phyloP scores from a whole-genome alignment of 2,797 vertebrate genomes.

The Falco columbarius region DNA sequence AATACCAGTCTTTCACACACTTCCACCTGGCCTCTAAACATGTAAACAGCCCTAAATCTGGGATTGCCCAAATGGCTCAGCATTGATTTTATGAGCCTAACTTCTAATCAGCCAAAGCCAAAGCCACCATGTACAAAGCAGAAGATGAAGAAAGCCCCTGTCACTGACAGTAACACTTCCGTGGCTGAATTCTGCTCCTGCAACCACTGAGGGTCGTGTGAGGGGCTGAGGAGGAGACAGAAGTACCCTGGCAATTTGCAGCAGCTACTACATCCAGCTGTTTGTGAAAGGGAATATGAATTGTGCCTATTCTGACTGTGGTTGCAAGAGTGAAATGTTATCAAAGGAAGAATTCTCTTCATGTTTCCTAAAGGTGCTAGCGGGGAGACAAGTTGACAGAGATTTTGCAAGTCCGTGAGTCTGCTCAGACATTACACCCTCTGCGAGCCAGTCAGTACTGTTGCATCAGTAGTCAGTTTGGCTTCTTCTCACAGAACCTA shows the following conservation, averaged over 20 bases:
- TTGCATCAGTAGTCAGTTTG: background rate
- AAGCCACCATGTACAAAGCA: background rate
- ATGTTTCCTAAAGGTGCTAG: background rate
- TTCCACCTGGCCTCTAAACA: background rate
- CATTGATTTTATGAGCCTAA: background rate
- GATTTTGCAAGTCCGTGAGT: background rate
- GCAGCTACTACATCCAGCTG: background rate
- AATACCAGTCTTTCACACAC: background rate
- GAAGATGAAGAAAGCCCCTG: background rate
- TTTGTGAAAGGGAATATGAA: background rate
- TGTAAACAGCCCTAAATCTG: background rate
- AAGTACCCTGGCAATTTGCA: background rate
- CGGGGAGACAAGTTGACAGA: background rate
- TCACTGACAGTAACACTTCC: background rate
- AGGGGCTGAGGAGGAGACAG: background rate
- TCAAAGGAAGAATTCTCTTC: background rate
- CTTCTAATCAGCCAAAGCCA: background rate
- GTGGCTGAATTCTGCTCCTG: background rate
- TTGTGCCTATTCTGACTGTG: background rate
- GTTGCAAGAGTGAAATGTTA: background rate
- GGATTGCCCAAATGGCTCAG: background rate
- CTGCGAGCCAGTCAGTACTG: background rate
- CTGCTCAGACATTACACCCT: background rate
- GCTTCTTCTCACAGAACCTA: background rate
- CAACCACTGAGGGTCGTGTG: background rate